These are phyloP conservation scores for Rhynchophorus ferrugineus DNA, from an alignment of 1,140 invertebrate species.

Conservation along the genomic window DNA sequence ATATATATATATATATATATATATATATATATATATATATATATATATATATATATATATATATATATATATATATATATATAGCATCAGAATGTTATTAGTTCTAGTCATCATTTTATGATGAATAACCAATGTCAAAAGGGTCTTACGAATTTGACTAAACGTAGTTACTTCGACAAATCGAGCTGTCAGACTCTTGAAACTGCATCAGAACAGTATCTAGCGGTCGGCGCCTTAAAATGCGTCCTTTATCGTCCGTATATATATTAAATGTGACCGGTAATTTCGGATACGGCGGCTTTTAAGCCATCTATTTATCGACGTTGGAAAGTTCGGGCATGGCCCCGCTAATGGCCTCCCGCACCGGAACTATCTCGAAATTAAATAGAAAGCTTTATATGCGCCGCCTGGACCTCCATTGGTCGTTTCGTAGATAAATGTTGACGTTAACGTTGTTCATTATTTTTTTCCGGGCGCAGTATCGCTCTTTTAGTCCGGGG, in stretches of 20 bases:
- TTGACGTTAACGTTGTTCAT: conserved; percentile 20
- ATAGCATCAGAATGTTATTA: no score
- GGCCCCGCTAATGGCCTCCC: conserved; percentile 11
- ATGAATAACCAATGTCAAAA: no score
- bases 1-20: no score
- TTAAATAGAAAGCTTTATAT: conserved; percentile 23
- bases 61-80: no score
- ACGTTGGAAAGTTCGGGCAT: conserved; percentile 8
- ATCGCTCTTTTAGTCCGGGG: no score
- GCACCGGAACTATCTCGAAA: conserved; percentile 18
- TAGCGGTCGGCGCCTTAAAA: not conserved
- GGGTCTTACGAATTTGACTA: no score
- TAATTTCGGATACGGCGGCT: conserved; percentile 12
- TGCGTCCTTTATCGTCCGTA: conserved; percentile 1
- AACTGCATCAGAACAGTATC: no score
- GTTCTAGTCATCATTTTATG: no score
- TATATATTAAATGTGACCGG: not conserved
- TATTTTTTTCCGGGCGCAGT: conserved; percentile 10
- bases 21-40: no score
- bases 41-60: no score
- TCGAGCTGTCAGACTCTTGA: no score
- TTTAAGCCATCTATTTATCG: conserved; percentile 18
- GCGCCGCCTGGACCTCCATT: conserved; percentile 13
- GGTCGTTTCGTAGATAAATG: conserved; percentile 20
- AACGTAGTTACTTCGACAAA: no score